A percentile compares a stretch with the other conserved stretches of the same genome.
These are phyloP conservation scores for Planiliza haematocheilus DNA, from an alignment of 2,113 vertebrate species.

Conservation along the genomic window DNA sequence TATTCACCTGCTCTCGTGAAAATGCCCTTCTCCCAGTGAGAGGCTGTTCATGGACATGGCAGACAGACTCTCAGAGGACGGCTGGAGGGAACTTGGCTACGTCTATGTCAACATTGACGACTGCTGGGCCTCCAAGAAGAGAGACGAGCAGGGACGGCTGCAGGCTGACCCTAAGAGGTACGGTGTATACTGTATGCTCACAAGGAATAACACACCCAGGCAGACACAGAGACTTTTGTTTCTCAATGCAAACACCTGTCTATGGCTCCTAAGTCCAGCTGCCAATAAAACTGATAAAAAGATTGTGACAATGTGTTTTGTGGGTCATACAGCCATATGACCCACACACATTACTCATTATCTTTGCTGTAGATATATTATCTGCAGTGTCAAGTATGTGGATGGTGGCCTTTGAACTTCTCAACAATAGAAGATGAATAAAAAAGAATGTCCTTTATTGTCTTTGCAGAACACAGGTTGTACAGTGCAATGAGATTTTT, in stretches of 20 bases:
- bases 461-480: too few species aligned
- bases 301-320: slow-evolving; percentile 27
- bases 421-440: too few species aligned
- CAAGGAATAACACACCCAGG: neutral
- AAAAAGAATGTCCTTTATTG: too few species aligned
- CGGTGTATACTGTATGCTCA: neutral
- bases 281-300: slow-evolving; percentile 22
- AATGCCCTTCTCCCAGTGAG: slow-evolving; percentile 62
- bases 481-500: too few species aligned
- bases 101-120: slow-evolving; percentile 93
- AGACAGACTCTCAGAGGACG: slow-evolving; percentile 87
- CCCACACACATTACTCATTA: neutral
- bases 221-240: neutral
- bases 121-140: slow-evolving; percentile 90
- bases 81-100: slow-evolving; percentile 84
- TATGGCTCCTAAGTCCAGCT: neutral
- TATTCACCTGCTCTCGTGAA: too few species aligned
- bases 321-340: slow-evolving; percentile 34
- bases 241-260: neutral
- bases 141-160: slow-evolving; percentile 83
- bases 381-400: slow-evolving; percentile 14
- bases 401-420: neutral
- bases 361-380: neutral
- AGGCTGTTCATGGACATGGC: slow-evolving; percentile 92
- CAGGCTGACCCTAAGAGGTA: slow-evolving; percentile 87